Conservation (phyloP, 2,113 vertebrate species). For the Lycaon pictus region DNA sequence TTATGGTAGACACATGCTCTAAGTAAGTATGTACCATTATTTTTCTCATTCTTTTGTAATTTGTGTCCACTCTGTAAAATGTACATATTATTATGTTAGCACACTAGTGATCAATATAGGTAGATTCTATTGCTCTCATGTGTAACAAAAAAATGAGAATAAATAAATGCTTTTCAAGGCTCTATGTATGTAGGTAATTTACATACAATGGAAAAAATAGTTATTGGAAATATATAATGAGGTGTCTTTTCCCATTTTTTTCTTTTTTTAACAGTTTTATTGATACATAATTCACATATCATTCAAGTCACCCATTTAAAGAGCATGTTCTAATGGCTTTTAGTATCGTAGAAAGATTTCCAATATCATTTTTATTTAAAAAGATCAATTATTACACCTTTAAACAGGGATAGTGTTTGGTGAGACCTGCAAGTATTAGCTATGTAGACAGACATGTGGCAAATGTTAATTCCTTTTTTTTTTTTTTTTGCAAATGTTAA, state of each 20-base stretch:
- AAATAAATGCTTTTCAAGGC: background rate
- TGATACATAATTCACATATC: background rate
- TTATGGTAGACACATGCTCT: background rate
- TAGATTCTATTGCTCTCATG: background rate
- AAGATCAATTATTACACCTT: background rate
- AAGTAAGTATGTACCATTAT: background rate
- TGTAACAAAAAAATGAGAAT: background rate
- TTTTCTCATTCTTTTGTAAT: background rate
- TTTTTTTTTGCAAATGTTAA: background rate
- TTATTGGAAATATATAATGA: background rate
- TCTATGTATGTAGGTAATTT: background rate
- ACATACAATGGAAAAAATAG: background rate
- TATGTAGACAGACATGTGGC: background rate
- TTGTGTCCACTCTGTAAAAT: background rate
- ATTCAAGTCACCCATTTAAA: background rate
- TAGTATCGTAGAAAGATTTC: background rate
- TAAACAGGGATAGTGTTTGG: background rate
- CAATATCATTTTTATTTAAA: conserved; percentile 16
- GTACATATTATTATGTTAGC: background rate
- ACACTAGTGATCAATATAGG: background rate
- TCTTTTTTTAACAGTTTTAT: background rate
- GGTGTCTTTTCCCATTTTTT: background rate
- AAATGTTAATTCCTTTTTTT: background rate
- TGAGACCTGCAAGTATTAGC: background rate
- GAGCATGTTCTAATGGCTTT: background rate